Base-by-base conservation (phyloP, 2,113 vertebrate species). In the Amazona vittata region DNA sequence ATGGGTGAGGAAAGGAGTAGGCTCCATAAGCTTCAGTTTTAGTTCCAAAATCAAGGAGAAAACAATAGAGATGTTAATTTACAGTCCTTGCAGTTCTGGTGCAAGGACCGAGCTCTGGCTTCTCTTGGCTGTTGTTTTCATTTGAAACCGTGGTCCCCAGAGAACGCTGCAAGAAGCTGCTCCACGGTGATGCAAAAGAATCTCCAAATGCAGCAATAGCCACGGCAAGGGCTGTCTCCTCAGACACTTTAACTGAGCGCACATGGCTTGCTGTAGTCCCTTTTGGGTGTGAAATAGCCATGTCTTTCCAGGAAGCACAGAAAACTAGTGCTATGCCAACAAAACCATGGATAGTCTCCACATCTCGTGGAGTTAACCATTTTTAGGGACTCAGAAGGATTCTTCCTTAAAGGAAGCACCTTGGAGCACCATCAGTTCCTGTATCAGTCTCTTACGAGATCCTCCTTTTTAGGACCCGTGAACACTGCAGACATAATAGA, bases 261-360 rank as follows among this genome's bases (percentile, higher is more conserved):
- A 82, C 94, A 89, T 53, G 92, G 65, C 69, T 69, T 94, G 92
- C 89, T 76, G 69, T 6, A 83, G 85, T 49, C 91, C 62, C 74
- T 76, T 43, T 33, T 96, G 92, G 93, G 94, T 82, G 96, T 94
- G 94, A 97, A 97, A 96, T 8, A 86, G 80, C 83, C 86, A 8
- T 0, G 0, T 39, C 96, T 86, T 93, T 97, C 96, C 96, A 97
- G 95, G 44, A 68, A 89, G 83, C 43, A 8, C 39, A 92, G 86
- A 81, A 52, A 95, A 82, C 39, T 12, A 74, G 37, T 5, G 47
- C 62, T 79, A 6, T 70, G 96, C 96, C 94, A 97, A 17, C 89
- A 96, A 95, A 97, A 46, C 81, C 86, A 69, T 59, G 91, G 89
- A 83, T 73, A 92, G 35, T 77, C 85, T 89, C 91, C 95, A 80